Evolutionary conservation across 2,113 vertebrate genomes (phyloP).

Genomic region (Empidonax alnorum): DNA sequence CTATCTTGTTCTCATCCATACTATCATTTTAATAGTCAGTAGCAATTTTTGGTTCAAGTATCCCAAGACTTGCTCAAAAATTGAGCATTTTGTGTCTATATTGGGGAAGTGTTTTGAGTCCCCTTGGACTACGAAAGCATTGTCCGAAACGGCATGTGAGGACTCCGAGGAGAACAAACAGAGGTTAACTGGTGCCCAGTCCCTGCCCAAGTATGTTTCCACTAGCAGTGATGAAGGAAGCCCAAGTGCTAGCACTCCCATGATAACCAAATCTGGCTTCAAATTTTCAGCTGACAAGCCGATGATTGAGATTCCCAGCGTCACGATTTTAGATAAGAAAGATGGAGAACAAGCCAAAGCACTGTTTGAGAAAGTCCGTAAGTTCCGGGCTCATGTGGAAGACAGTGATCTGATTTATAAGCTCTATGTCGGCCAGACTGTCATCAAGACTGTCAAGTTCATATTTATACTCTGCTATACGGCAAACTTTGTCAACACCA

Average conservation of each 20-base stretch:
- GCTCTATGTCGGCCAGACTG: constrained; percentile 93
- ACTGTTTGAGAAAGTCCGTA: constrained; percentile 95
- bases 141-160: constrained; percentile 96
- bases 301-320: constrained; percentile 90
- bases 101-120: constrained; percentile 98
- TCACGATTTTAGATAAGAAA: constrained; percentile 98
- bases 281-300: constrained; percentile 95
- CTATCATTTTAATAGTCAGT: constrained; percentile 97
- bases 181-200: constrained; percentile 87
- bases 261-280: constrained; percentile 89
- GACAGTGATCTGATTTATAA: constrained; percentile 98
- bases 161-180: constrained; percentile 98
- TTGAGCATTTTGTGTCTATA: constrained; percentile 98
- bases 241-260: constrained; percentile 89
- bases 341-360: constrained; percentile 98
- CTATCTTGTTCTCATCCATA: constrained; percentile 97
- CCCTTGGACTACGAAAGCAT: constrained; percentile 96
- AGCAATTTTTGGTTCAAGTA: constrained; percentile 99
- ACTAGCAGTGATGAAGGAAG: constrained; percentile 96
- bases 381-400: constrained; percentile 94
- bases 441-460: constrained; percentile 97
- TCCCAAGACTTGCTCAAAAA: constrained; percentile 98
- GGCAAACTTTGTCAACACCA: constrained; percentile 92
- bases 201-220: constrained; percentile 92
- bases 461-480: constrained; percentile 96